These are phyloP conservation scores for Rhyacophila brunnea DNA, from an alignment of 1,140 invertebrate species.

Conservation along the genomic window DNA sequence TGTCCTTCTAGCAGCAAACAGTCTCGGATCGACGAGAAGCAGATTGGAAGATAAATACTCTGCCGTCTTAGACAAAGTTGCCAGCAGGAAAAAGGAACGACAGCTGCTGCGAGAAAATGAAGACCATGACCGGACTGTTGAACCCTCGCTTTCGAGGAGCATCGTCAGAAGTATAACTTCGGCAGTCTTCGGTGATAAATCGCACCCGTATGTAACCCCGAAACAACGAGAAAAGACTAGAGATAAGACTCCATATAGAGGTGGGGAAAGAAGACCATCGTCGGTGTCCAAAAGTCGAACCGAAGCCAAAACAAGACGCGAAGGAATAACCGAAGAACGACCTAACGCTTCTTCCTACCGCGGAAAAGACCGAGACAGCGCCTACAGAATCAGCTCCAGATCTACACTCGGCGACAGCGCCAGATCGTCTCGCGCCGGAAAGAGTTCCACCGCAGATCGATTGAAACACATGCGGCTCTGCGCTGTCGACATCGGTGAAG, in stretches of 20 bases:
- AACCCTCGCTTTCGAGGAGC: conserved; percentile 52
- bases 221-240: conserved; percentile 46
- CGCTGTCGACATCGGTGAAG: conserved; percentile 50
- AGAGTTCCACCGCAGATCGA: conserved; percentile 52
- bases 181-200: conserved; percentile 65
- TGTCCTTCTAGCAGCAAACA: conserved; percentile 47
- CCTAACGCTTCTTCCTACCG: conserved; percentile 14
- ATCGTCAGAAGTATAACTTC: conserved; percentile 63
- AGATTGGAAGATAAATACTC: conserved; percentile 75
- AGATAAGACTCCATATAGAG: conserved; percentile 61
- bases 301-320: conserved; percentile 34
- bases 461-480: conserved; percentile 49
- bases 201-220: conserved; percentile 61
- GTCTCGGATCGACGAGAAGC: conserved; percentile 57
- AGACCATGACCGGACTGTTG: conserved; percentile 59
- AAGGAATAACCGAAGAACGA: conserved; percentile 5
- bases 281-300: neutral
- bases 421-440: conserved; percentile 52
- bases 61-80: conserved; percentile 66
- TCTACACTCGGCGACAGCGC: conserved; percentile 29
- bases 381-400: conserved; percentile 46
- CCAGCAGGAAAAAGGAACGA: conserved; percentile 56
- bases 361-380: conserved; percentile 53
- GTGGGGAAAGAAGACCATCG: conserved; percentile 44
- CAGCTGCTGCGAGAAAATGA: conserved; percentile 37